Evolutionary conservation across 2,797 vertebrate genomes (phyloP).

Genomic region (Melanogrammus aeglefinus): DNA sequence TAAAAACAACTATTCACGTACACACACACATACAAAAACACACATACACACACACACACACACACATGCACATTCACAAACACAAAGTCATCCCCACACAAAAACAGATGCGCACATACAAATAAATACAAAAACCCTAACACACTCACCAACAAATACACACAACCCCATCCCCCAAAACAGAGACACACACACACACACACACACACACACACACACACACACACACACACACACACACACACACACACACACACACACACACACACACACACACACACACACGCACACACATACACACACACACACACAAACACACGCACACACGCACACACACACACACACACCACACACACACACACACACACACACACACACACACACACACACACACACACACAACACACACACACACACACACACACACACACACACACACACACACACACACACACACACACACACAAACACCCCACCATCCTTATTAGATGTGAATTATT

Average conservation of each 20-base stretch:
- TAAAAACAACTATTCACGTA: slow-evolving; percentile 7
- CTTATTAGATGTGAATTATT: slow-evolving; percentile 70
- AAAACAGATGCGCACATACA: too few relatives aligned
- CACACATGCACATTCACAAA: too few relatives aligned
- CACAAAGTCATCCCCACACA: too few relatives aligned
- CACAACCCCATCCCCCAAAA: too few relatives aligned
- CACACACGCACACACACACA: slow-evolving; percentile 12
- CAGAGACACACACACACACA: slow-evolving; percentile 11
- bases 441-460: slow-evolving; percentile 9
- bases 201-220: slow-evolving; percentile 14
- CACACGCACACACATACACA: slow-evolving; percentile 25
- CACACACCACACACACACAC: not conserved
- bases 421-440: slow-evolving; percentile 4
- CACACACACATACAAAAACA: slow-evolving; percentile 2
- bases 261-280: slow-evolving; percentile 25
- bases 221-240: not conserved
- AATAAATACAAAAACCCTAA: too few relatives aligned
- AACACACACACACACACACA: not conserved
- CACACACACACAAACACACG: too few relatives aligned
- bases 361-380: slow-evolving; percentile 5
- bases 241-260: slow-evolving; percentile 7
- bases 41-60: too few relatives aligned
- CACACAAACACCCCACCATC: slow-evolving; percentile 30
- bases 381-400: too few relatives aligned
- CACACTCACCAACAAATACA: too few relatives aligned